Percentiles rank a stretch among this genome's conserved stretches.
Evolutionary conservation across 2,888 invertebrate species (phyloP).

Genomic region (Anthoptus insignis): DNA sequence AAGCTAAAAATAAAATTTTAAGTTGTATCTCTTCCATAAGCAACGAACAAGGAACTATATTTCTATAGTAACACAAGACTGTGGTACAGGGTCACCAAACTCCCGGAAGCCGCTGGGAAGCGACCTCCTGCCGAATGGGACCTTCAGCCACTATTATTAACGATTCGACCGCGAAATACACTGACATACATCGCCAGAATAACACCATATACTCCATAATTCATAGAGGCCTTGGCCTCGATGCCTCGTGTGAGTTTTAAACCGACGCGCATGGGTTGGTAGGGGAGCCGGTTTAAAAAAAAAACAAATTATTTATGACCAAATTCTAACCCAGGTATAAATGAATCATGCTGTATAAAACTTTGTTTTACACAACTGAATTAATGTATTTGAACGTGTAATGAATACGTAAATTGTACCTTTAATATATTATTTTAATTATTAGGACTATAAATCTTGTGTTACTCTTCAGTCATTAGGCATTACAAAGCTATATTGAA

Average conservation of each 20-base stretch:
- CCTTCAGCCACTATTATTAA: slow-evolving; percentile 79
- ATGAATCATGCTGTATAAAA: background rate
- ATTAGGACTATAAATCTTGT: no score
- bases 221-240: slow-evolving; percentile 84
- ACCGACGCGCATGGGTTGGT: slow-evolving; percentile 41
- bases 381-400: no score
- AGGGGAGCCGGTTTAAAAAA: slow-evolving; percentile 27
- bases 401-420: no score
- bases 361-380: no score
- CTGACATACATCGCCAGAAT: slow-evolving; percentile 82
- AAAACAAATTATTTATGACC: background rate
- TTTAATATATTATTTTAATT: no score
- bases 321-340: background rate
- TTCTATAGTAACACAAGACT: slow-evolving; percentile 3
- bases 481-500: no score
- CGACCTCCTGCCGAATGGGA: slow-evolving; percentile 79
- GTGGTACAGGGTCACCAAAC: slow-evolving; percentile 47
- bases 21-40: background rate
- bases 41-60: background rate
- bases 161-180: slow-evolving; percentile 81
- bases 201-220: slow-evolving; percentile 85
- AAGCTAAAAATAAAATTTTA: background rate
- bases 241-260: slow-evolving; percentile 58
- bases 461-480: no score
- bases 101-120: slow-evolving; percentile 74